phyloP scores from a whole-genome alignment of 64 coral and sea anemone species.

The Catalaphyllia jardinei region DNA sequence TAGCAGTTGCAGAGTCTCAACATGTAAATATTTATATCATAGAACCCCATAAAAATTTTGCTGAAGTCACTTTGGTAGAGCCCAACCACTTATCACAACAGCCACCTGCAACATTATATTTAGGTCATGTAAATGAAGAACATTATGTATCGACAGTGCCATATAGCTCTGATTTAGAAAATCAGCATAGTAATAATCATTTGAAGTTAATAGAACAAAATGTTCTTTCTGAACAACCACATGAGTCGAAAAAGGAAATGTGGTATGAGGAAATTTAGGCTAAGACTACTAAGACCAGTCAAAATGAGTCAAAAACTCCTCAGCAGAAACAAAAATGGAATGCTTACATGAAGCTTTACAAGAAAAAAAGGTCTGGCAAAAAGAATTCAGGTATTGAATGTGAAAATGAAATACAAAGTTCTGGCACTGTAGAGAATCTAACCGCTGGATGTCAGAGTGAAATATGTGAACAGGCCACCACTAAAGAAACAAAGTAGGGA shows the following conservation, averaged over 20 bases:
- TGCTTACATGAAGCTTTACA: constrained; percentile 8
- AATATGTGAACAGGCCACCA: not conserved
- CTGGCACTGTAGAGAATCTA: constrained; percentile 6
- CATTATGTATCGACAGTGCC: constrained; percentile 21
- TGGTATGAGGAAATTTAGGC: constrained; percentile 17
- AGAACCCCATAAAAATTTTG: constrained; percentile 31
- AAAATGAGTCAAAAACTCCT: not conserved
- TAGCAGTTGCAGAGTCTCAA: not conserved
- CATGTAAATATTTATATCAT: constrained; percentile 17
- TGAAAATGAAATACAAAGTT: constrained; percentile 15
- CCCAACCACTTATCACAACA: constrained; percentile 11
- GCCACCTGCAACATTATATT: not conserved
- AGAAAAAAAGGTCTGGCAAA: constrained; percentile 7
- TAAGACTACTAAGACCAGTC: constrained; percentile 6
- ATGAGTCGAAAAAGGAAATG: constrained; percentile 14
- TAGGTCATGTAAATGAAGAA: constrained; percentile 10
- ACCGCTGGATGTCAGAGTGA: constrained; percentile 6
- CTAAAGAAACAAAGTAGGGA: constrained; percentile 10
- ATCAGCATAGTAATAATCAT: constrained; percentile 8
- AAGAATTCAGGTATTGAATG: constrained; percentile 7
- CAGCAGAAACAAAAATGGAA: constrained; percentile 13
- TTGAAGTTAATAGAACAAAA: not conserved
- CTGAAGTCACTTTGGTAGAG: constrained; percentile 15
- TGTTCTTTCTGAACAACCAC: not conserved
- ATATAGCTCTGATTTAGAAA: constrained; percentile 11